Evolutionary conservation across 2,113 vertebrate species (phyloP).

Genomic region (Zosterops hypoxanthus): DNA sequence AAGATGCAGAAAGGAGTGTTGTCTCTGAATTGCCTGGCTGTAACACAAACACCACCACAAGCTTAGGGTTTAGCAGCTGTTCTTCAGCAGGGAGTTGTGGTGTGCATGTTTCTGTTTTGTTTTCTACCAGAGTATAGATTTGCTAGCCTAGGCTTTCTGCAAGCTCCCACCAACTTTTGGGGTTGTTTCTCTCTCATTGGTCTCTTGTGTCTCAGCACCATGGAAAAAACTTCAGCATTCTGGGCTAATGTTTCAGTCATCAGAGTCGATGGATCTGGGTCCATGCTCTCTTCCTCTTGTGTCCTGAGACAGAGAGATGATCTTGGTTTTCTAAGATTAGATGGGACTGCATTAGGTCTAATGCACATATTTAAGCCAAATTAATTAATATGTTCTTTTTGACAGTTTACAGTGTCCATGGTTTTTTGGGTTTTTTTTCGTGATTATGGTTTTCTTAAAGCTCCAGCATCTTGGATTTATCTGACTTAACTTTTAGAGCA

Average conservation of each 20-base stretch:
- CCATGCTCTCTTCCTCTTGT: neutral
- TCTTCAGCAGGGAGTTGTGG: neutral
- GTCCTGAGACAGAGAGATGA: neutral
- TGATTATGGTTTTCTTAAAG: neutral
- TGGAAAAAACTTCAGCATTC: neutral
- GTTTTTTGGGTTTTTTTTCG: neutral
- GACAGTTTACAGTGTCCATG: neutral
- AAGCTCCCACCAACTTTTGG: neutral
- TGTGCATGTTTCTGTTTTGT: neutral
- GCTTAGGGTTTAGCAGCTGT: neutral
- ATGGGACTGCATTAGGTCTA: neutral
- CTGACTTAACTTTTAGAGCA: neutral
- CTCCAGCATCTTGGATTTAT: neutral
- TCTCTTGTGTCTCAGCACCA: neutral
- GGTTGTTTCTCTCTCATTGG: neutral
- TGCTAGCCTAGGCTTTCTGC: neutral
- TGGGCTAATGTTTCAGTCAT: neutral
- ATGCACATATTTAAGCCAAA: neutral
- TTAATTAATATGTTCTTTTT: neutral
- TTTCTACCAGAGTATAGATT: neutral
- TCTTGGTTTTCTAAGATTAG: neutral
- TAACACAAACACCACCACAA: neutral
- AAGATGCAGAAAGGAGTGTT: neutral
- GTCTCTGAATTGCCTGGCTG: neutral
- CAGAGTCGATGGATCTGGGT: rapidly evolving